Evolutionary conservation across 92 coral and sea anemone species (phyloP).

Genomic region (Parazoanthus swiftii): DNA sequence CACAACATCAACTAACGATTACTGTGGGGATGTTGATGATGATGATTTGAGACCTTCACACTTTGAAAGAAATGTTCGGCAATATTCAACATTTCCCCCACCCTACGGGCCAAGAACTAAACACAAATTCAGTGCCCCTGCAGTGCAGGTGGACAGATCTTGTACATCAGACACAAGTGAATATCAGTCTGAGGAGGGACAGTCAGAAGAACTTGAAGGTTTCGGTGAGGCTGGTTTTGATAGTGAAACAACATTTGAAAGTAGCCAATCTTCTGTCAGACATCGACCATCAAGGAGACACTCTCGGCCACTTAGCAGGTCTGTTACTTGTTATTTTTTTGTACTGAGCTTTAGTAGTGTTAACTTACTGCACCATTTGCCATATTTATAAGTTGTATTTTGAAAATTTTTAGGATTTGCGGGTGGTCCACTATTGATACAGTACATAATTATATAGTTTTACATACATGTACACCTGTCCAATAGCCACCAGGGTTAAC

Average conservation of each 20-base stretch:
- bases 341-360: too few species aligned
- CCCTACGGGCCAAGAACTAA: constrained; percentile 73
- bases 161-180: constrained; percentile 95
- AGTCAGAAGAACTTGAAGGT: constrained; percentile 65
- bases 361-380: too few species aligned
- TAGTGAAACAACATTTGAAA: constrained; percentile 78
- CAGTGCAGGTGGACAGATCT: constrained; percentile 54
- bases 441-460: too few species aligned
- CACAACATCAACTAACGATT: constrained; percentile 96
- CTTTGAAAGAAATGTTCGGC: constrained; percentile 79
- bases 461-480: too few species aligned
- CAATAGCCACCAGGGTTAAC: too few species aligned
- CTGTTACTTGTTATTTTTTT: too few species aligned
- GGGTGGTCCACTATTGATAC: too few species aligned
- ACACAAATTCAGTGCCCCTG: constrained; percentile 70
- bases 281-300: constrained; percentile 35
- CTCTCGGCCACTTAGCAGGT: constrained; percentile 30
- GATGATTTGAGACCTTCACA: constrained; percentile 51
- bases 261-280: constrained; percentile 53
- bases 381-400: too few species aligned
- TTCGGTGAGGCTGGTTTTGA: constrained; percentile 71
- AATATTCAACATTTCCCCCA: constrained; percentile 93
- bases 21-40: constrained; percentile 95
- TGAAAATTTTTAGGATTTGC: too few species aligned
- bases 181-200: constrained; percentile 95